Evolutionary conservation across 2,797 vertebrate genomes (phyloP), one percentile per base, ranked within the genome.

Genomic region (Tragopan temminckii): DNA sequence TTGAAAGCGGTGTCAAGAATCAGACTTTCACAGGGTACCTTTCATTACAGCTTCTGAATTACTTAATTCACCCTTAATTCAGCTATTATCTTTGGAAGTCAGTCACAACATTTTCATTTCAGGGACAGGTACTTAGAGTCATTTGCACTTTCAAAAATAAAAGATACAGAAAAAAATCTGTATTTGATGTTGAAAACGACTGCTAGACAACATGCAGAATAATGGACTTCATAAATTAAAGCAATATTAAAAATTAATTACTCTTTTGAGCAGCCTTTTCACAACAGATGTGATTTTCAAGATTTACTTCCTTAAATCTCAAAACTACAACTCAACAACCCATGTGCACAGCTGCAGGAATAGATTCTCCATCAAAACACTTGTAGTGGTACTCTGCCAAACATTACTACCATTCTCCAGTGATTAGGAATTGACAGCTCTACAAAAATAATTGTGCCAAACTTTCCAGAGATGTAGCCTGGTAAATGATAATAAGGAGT

Each of bases 1-100:
- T 79, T 71, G 11, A 13, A 90, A 78, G 74, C 77, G 80, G 24
- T 89, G n/a, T 78, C 50, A 85, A 72, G 86, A 90, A 85, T 36
- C 46, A 90, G 66, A 76, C 33, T 85, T 80, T 46, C 12, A 35
- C 9, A 14, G 61, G 29, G 89, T 87, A 57, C 18, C 53, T 77
- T 83, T 85, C 40, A 45, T 36, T 63, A 80, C 6, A 85, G 61
- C 43, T 21, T 87, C 53, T 6, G 29, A 68, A 64, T 59, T 79
- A 62, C 63, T 89, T 80, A 58, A 78, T 63, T 31, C 71, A 24
- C 48, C 52, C 38, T 78, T 15, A 76, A 13, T 42, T 35, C 69
- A 48, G 55, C 35, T 80, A 72, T 88, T 83, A 66, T 38, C 50
- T 76, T 38, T 15, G 18, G 38, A 67, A n/a, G 46, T 77, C 3